phyloP scores from a whole-genome alignment of 2,113 vertebrate genomes.

The Pygoscelis antarcticus region DNA sequence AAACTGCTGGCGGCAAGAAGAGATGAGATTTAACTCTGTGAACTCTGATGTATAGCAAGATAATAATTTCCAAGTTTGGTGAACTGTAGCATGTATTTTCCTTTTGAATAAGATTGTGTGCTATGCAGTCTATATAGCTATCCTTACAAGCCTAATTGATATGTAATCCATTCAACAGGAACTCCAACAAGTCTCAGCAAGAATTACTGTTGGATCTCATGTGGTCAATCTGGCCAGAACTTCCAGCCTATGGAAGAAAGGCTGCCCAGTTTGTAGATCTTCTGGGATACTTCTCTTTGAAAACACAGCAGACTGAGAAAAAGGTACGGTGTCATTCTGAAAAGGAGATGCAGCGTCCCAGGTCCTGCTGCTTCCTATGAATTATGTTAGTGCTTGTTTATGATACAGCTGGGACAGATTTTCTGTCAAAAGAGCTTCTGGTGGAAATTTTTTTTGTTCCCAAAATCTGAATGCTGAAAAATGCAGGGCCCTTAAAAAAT shows the following conservation, averaged over 20 bases:
- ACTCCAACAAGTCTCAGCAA: slow-evolving; percentile 95
- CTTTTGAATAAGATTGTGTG: neutral
- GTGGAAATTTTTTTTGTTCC: neutral
- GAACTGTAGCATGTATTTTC: neutral
- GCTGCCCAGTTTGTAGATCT: slow-evolving; percentile 98
- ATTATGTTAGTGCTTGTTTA: neutral
- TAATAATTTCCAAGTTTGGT: neutral
- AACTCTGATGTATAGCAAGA: neutral
- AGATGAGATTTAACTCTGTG: neutral
- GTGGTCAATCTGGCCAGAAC: slow-evolving; percentile 98
- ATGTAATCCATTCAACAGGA: slow-evolving; percentile 72
- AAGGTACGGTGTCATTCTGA: slow-evolving; percentile 78
- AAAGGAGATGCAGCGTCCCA: neutral
- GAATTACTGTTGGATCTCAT: slow-evolving; percentile 94
- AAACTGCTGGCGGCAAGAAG: neutral
- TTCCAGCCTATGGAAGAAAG: slow-evolving; percentile 96
- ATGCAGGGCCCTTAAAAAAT: neutral
- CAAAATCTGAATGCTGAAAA: neutral
- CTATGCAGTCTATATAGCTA: fast-evolving
- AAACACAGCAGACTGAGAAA: slow-evolving; percentile 97
- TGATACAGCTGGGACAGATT: neutral
- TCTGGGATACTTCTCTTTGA: slow-evolving; percentile 96
- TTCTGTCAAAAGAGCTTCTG: neutral
- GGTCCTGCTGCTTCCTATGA: neutral
- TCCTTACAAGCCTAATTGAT: neutral